Percentiles rank a stretch among this genome's conserved stretches.
Conservation (phyloP, 2,888 invertebrate species). For the Alentia gelatinosa region DNA sequence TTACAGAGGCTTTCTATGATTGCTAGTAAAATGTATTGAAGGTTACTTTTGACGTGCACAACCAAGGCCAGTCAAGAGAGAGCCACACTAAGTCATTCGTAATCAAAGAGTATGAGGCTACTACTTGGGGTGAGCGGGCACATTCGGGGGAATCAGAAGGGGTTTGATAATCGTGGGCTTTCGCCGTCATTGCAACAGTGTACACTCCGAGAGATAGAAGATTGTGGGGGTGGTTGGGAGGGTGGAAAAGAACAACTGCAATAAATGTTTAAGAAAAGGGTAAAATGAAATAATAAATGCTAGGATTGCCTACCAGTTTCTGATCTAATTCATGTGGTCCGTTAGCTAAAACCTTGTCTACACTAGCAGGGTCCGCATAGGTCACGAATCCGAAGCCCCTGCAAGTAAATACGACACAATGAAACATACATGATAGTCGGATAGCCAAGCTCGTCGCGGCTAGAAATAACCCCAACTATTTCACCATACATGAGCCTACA, state of each 20-base stretch:
- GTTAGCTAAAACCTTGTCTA: constrained; percentile 99
- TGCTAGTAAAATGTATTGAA: too few relatives aligned
- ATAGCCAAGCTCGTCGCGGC: constrained; percentile 16
- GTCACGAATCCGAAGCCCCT: constrained; percentile 99
- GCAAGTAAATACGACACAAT: constrained; percentile 62
- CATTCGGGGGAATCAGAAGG: too few relatives aligned
- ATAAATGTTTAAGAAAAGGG: not conserved
- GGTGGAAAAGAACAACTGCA: constrained; percentile 39
- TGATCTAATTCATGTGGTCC: constrained; percentile 99
- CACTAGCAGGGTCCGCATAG: constrained; percentile 98
- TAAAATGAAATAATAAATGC: constrained; percentile 39
- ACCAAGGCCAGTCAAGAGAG: too few relatives aligned
- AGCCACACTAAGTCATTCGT: too few relatives aligned
- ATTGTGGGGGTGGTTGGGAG: constrained; percentile 9
- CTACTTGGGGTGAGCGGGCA: too few relatives aligned
- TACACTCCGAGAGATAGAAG: too few relatives aligned
- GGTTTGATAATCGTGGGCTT: not conserved
- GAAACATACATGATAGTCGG: not conserved
- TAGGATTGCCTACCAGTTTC: constrained; percentile 90
- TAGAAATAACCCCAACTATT: not conserved
- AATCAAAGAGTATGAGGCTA: too few relatives aligned
- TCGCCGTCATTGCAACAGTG: not conserved
- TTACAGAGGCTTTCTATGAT: too few relatives aligned
- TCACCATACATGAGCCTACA: constrained; percentile 32
- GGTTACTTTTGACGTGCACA: too few relatives aligned